Conservation (phyloP, 2,113 vertebrate species). For the Menidia beryllina region DNA sequence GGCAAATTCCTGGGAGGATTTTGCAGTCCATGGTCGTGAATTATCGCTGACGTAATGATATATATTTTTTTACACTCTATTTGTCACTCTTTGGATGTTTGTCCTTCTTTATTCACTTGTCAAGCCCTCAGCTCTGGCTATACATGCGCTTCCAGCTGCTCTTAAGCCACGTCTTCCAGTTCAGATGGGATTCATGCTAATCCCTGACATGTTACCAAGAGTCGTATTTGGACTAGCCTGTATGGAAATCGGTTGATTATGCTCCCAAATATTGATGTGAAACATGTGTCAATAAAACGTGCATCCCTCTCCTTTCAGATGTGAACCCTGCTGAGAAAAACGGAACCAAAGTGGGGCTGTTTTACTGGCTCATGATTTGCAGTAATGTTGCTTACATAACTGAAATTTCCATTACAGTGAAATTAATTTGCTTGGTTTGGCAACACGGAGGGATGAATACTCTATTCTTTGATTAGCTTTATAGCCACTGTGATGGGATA, state of each 20-base stretch:
- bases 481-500: conserved; percentile 41
- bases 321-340: no score
- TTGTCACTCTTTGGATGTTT: not conserved
- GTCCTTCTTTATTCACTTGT: no score
- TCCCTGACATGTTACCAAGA: conserved; percentile 7
- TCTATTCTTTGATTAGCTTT: conserved; percentile 35
- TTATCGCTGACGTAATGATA: conserved; percentile 1
- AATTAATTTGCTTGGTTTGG: conserved; percentile 49
- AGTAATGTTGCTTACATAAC: conserved; percentile 36
- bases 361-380: no score
- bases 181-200: not conserved
- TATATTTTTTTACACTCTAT: not conserved
- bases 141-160: no score
- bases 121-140: no score
- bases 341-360: no score
- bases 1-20: conserved; percentile 18
- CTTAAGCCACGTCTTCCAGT: not conserved
- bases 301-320: not conserved
- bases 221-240: conserved; percentile 2
- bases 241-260: not conserved
- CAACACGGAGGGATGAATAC: conserved; percentile 16
- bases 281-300: not conserved
- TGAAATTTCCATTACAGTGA: conserved; percentile 48
- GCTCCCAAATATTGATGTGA: not conserved
- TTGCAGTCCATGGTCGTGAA: not conserved